Base-by-base conservation (phyloP, 1,140 invertebrate species). In the Eciton burchellii region DNA sequence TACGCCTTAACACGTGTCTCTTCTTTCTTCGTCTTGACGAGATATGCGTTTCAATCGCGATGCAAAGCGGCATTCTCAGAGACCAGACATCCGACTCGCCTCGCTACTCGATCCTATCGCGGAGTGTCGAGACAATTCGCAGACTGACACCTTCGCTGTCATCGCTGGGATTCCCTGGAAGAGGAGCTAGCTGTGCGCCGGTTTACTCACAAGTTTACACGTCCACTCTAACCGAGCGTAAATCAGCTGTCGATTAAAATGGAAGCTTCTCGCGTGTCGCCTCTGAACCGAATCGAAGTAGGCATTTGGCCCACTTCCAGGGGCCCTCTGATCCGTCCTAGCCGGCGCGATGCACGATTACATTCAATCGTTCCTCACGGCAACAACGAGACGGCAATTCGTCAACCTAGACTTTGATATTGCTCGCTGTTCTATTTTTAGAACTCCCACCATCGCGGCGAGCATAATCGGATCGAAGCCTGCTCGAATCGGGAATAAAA, bases 241-340 rank as follows among this genome's bases (percentile, higher is more conserved):
- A 87, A 87, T 85, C 84, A 68, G 84, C 74, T 59, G 86, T 87
- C 79, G 86, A 87, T 86, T 86, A 87, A 79, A n/a, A 87, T 73
- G 86, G 45, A 74, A 63, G 29, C 35, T 35, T 47, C 84, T 84
- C 65, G 63, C 65, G 52, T 85, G 83, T 83, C 71, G 54, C 66
- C 47, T 19, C 71, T 59, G 49, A 81, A 41, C 24, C 26, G 21
- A 45, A n/a, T 43, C 45, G 49, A 84, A 84, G 82, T 73, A 83
- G 84, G 66, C 65, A 83, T 83, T 73, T 88, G 86, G 86, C 68
- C 2, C 8, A 35, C 26, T 66, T 85, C 83, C 86, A 85, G 52
- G 59, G 81, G 41, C 54, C 66, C 52, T 62, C 73, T 73, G 71
- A 85, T 88, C 57, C 52, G 54, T 84, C 47, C 66, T 45, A 47